phyloP scores from a whole-genome alignment of 2,888 invertebrate genomes.

The Drosophila mimetica region DNA sequence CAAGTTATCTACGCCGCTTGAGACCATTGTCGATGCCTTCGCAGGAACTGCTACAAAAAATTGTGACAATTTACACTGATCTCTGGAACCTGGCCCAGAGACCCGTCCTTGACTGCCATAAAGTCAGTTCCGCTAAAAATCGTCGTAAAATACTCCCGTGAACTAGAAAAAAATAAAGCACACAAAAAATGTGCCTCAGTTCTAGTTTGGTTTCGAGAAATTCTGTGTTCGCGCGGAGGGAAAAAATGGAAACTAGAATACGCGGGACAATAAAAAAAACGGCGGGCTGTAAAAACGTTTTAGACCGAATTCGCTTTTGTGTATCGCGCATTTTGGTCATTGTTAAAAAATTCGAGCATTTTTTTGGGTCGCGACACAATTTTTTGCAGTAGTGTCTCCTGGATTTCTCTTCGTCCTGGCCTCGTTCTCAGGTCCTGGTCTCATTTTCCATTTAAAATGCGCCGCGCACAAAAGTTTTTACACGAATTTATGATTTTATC shows the following conservation, averaged over 20 bases:
- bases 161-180: slow-evolving; percentile 67
- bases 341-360: slow-evolving; percentile 76
- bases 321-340: slow-evolving; percentile 61
- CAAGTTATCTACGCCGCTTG: slow-evolving; percentile 82
- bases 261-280: slow-evolving; percentile 69
- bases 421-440: slow-evolving; percentile 34
- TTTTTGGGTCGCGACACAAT: slow-evolving; percentile 69
- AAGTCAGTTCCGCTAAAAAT: slow-evolving; percentile 67
- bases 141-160: slow-evolving; percentile 45
- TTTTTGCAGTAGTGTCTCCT: slow-evolving; percentile 53
- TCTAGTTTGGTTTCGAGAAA: slow-evolving; percentile 75
- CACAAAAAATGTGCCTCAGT: slow-evolving; percentile 76
- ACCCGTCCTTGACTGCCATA: slow-evolving; percentile 69
- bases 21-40: slow-evolving; percentile 53
- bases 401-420: slow-evolving; percentile 19
- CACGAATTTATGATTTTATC: slow-evolving; percentile 76
- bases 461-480: slow-evolving; percentile 56
- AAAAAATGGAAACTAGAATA: slow-evolving; percentile 62
- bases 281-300: slow-evolving; percentile 69
- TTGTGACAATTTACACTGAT: slow-evolving; percentile 59
- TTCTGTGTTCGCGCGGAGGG: slow-evolving; percentile 50
- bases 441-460: slow-evolving; percentile 74
- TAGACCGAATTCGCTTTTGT: slow-evolving; percentile 68
- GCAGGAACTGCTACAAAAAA: slow-evolving; percentile 44
- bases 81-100: slow-evolving; percentile 17